Percentiles rank a stretch among this genome's conserved stretches.
These are phyloP conservation scores for Sericinus montela DNA, from an alignment of 2,888 invertebrate species.

Conservation along the genomic window DNA sequence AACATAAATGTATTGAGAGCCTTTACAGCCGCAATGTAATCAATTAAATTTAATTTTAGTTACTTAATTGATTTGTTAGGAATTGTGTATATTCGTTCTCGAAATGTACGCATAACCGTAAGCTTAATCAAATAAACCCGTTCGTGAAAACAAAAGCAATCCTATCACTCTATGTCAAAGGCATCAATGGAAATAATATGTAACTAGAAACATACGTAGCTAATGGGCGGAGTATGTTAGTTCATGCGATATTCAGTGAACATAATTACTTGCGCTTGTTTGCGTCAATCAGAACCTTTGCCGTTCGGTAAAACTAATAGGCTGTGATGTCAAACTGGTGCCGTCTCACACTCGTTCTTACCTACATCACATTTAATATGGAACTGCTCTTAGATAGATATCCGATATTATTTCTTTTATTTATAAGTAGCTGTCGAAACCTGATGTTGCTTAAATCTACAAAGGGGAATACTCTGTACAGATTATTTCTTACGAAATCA, in stretches of 20 bases:
- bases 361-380: background rate
- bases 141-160: constrained; percentile 15
- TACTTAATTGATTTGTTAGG: too few relatives aligned
- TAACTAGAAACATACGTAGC: constrained; percentile 15
- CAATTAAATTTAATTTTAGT: too few relatives aligned
- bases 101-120: background rate
- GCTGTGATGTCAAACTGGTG: constrained; percentile 25
- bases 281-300: constrained; percentile 46
- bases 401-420: background rate
- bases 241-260: constrained; percentile 45
- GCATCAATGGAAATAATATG: constrained; percentile 15
- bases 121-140: constrained; percentile 6
- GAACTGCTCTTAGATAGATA: background rate
- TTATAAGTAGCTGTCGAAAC: background rate
- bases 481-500: background rate
- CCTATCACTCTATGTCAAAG: constrained; percentile 21
- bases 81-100: background rate
- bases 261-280: constrained; percentile 56
- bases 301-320: constrained; percentile 38
- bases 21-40: too few relatives aligned
- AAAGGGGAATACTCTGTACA: background rate
- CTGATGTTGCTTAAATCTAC: too few relatives aligned
- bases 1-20: too few relatives aligned
- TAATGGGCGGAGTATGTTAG: constrained; percentile 32
- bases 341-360: constrained; percentile 9